Conservation (phyloP, 2,113 vertebrate genomes). For the Colistium nudipinnis region DNA sequence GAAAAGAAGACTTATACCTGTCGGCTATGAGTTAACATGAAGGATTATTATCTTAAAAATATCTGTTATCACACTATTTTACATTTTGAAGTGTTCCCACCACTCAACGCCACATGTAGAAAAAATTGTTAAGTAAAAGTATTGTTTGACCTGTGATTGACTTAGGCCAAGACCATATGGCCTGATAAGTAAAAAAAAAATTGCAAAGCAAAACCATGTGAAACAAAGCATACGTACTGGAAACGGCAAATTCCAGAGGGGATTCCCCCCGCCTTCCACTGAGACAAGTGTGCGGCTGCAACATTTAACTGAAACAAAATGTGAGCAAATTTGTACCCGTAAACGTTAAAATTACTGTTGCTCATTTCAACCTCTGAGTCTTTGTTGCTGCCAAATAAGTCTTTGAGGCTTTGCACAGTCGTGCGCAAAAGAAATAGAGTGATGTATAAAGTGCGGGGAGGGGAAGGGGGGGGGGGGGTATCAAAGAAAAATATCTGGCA, state of each 20-base stretch:
- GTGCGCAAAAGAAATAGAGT: conserved; percentile 26
- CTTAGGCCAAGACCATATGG: conserved; percentile 67
- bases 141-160: conserved; percentile 68
- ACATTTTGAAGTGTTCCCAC: conserved; percentile 45
- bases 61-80: conserved; percentile 56
- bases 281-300: conserved; percentile 54
- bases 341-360: conserved; percentile 54
- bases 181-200: conserved; percentile 59
- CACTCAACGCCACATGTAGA: conserved; percentile 1
- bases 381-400: conserved; percentile 37
- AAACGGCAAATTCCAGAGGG: conserved; percentile 54
- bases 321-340: conserved; percentile 59
- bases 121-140: conserved; percentile 61
- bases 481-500: conserved; percentile 77
- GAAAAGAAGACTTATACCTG: conserved; percentile 40
- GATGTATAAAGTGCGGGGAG: conserved; percentile 19
- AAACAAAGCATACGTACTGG: conserved; percentile 69
- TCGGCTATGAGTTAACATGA: conserved; percentile 53
- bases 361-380: conserved; percentile 37
- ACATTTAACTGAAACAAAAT: conserved; percentile 58
- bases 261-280: conserved; percentile 38
- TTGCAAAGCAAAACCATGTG: conserved; percentile 38
- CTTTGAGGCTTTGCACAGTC: conserved; percentile 55
- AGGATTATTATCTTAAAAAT: conserved; percentile 57
- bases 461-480: conserved; percentile 34